Percentiles rank a stretch among this genome's conserved stretches.
These are phyloP conservation scores for Vanessa tameamea DNA, from an alignment of 1,140 invertebrate genomes.

Conservation along the genomic window DNA sequence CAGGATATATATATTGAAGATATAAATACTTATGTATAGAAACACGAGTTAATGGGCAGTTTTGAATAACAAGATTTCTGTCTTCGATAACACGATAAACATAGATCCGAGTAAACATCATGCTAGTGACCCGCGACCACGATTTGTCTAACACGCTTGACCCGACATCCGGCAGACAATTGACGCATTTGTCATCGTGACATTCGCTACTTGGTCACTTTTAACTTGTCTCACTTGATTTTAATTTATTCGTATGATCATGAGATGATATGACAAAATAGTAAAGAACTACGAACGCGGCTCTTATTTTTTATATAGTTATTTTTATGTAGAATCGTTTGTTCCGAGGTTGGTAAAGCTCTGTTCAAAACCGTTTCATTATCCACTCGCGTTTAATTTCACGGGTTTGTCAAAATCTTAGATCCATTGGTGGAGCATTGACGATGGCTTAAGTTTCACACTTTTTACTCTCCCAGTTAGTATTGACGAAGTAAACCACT, in stretches of 20 bases:
- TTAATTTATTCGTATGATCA: constrained; percentile 9
- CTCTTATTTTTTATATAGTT: background rate
- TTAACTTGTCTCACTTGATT: constrained; percentile 11
- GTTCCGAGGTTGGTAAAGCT: too few species aligned
- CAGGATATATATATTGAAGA: too few species aligned
- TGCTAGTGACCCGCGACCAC: constrained; percentile 23
- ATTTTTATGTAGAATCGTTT: too few species aligned
- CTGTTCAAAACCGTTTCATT: too few species aligned
- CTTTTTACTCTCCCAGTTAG: too few species aligned
- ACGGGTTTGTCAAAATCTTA: too few species aligned
- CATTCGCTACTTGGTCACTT: constrained; percentile 33
- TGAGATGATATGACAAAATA: background rate
- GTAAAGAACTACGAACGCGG: background rate
- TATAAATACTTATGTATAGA: background rate
- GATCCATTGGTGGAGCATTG: too few species aligned
- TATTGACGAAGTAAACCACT: too few species aligned
- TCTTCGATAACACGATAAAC: constrained; percentile 13
- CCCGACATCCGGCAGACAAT: constrained; percentile 53
- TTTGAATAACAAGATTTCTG: constrained; percentile 1
- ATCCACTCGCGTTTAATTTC: too few species aligned
- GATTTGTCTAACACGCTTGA: constrained; percentile 30
- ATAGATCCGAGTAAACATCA: constrained; percentile 17
- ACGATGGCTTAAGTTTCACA: too few species aligned
- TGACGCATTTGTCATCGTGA: constrained; percentile 62
- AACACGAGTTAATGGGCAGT: background rate